Percentiles rank a stretch among this genome's conserved stretches.
phyloP scores from a whole-genome alignment of 2,113 vertebrate species.

The Gobio gobio region DNA sequence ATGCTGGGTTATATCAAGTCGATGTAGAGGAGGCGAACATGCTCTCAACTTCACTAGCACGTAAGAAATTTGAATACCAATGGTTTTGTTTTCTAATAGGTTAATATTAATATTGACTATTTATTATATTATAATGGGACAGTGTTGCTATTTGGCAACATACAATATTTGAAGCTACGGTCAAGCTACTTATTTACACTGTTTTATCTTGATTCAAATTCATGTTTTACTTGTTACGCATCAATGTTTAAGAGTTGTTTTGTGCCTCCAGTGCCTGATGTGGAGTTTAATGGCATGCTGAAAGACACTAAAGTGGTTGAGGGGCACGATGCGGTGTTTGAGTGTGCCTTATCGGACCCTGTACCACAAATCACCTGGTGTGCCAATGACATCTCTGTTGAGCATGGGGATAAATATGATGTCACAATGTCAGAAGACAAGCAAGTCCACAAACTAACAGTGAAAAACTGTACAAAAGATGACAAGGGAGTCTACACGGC shows the following conservation, averaged over 20 bases:
- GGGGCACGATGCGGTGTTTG: conserved; percentile 74
- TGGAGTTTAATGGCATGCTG: conserved; percentile 72
- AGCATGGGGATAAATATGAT: conserved; percentile 76
- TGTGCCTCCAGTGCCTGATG: conserved; percentile 75
- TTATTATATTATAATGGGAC: background rate
- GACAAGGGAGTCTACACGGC: conserved; percentile 82
- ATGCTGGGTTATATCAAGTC: conserved; percentile 88
- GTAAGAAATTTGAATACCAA: conserved; percentile 64
- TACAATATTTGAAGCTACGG: background rate
- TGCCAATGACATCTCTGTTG: conserved; percentile 70
- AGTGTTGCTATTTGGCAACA: background rate
- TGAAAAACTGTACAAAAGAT: conserved; percentile 70
- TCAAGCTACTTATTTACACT: no score
- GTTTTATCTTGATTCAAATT: no score
- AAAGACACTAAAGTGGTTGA: conserved; percentile 72
- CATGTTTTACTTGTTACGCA: background rate
- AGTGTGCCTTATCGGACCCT: conserved; percentile 77
- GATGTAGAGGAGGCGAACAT: conserved; percentile 82
- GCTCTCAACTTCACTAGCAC: conserved; percentile 80
- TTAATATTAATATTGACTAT: background rate
- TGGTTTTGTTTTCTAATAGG: background rate
- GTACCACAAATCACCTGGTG: conserved; percentile 79
- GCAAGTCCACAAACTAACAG: conserved; percentile 78
- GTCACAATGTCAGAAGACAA: conserved; percentile 79
- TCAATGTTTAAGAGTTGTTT: background rate